Evolutionary conservation across 2,888 invertebrate genomes (phyloP), one percentile per base, ranked within the genome.

Genomic region (Tipula confusa): DNA sequence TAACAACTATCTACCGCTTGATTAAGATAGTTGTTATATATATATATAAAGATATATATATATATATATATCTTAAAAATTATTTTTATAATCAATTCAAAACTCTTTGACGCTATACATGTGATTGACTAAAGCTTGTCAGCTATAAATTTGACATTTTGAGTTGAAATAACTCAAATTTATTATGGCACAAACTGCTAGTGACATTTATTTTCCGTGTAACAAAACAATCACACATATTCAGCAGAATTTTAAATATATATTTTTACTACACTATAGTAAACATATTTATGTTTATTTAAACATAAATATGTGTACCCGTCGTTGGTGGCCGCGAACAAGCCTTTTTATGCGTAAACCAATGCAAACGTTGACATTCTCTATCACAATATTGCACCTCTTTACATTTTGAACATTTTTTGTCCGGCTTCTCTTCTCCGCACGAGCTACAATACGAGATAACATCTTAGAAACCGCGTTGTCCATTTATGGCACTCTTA

Each of bases 341-440:
- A 43, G 93, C 94, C 87, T 96, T 96, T 89, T 97, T 97, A 88
- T 97, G 97, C 87, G 95, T 93, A 87, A 95, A 96, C 97, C 97
- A 97, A 88, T 97, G 98, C 82, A 98, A 90, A 85, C 97, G 93
- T 89, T 99, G 99, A 88, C 99, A 99, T 87, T 95, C 95, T 84
- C 96, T 92, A 89, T 97, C 95, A 90, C 99, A 99, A 88, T 99
- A 99, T 88, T 95, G 94, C 83, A 97, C 97, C 84, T 93, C 92
- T 91, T 97, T 97, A 90, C 99, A 99, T 88, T 96, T 96, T 9
- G 97, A 95, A 89, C 99, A 99, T 88, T 97, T 96, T 88, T 98
- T 98, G 6, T 94, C 93, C 0, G 97, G 96, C 86, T 95, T 94
- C 86, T 96, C 95, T 87, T 97, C 96, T 0, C 96, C 95, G 87